phyloP scores from a whole-genome alignment of 2,113 vertebrate species.

The Lathamus discolor region DNA sequence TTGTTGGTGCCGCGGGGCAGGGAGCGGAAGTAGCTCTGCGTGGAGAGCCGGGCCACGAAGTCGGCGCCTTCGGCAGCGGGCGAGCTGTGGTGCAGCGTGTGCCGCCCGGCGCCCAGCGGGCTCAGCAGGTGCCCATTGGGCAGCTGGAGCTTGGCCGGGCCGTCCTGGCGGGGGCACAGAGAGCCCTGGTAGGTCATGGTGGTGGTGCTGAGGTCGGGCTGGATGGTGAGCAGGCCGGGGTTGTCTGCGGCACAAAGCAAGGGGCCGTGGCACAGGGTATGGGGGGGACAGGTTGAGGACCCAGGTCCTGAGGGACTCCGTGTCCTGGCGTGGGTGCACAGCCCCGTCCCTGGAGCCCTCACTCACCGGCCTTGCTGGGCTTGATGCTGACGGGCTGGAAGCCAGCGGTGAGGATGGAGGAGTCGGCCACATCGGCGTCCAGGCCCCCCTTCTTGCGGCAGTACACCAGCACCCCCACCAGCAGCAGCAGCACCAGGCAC shows the following conservation, averaged over 20 bases:
- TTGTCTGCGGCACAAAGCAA: constrained; percentile 84
- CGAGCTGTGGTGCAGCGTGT: constrained; percentile 91
- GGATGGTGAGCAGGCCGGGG: constrained; percentile 96
- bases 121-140: constrained; percentile 92
- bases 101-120: constrained; percentile 87
- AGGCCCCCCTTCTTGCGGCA: constrained; percentile 93
- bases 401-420: constrained; percentile 97
- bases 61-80: constrained; percentile 82
- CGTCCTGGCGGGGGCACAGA: constrained; percentile 88
- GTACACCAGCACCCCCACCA: constrained; percentile 90
- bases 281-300: not conserved
- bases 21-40: constrained; percentile 94
- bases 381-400: constrained; percentile 99
- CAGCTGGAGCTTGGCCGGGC: constrained; percentile 88
- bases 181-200: constrained; percentile 97
- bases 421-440: constrained; percentile 94
- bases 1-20: constrained; percentile 88
- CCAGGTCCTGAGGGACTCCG: rapidly evolving
- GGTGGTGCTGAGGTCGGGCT: constrained; percentile 95
- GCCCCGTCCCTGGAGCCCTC: not conserved
- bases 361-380: constrained; percentile 93
- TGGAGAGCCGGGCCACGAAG: constrained; percentile 88
- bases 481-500: constrained; percentile 90
- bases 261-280: rapidly evolving
- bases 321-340: not conserved